Evolutionary conservation across 2,888 invertebrate species (phyloP), one percentile per base, ranked within the genome.

Genomic region (Drosophila crucigera): DNA sequence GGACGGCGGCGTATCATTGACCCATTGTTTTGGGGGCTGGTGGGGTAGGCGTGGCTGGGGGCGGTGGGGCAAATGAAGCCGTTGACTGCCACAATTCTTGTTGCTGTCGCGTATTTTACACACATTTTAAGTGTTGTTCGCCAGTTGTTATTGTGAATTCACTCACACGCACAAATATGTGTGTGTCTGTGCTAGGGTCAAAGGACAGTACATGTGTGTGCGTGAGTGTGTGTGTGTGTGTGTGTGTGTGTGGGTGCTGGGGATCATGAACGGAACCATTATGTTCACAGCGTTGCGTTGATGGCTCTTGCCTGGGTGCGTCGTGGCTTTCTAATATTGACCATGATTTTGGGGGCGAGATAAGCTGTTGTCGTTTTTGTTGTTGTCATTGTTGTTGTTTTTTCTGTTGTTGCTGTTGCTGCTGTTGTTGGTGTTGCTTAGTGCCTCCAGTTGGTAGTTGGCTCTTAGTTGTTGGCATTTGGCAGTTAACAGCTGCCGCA

Each of bases 51-150:
- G 72, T 73, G 65, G 61, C 76, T 16, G 53, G 16, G 56, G 70
- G 76, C 55, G 62, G 71, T 84, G n/a, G 62, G 76, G 73, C 41
- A 65, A 73, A 84, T 87, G 73, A 84, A 84, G 84, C 71, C 69
- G 82, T 85, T 76, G 80, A 43, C 49, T 43, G 55, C 56, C 37
- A 63, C 66, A 68, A 67, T 78, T 83, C 72, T 78, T 67, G 80
- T 82, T 80, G 84, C 70, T 72, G 69, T 70, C 80, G 75, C 77
- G 80, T 77, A 88, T 81, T 88, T 88, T 83, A 88, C 85, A 85
- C 86, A 82, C 86, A 84, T 85, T 88, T 85, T 85, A 88, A 85
- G 89, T 89, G 82, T 78, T 85, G 86, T 85, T 89, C 80, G 84
- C 76, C 80, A 75, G 86, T 83, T 85, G 85, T 83, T 85, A 85